Conservation (phyloP, 2,888 invertebrate species). For the Leptinotarsa rubiginosa region DNA sequence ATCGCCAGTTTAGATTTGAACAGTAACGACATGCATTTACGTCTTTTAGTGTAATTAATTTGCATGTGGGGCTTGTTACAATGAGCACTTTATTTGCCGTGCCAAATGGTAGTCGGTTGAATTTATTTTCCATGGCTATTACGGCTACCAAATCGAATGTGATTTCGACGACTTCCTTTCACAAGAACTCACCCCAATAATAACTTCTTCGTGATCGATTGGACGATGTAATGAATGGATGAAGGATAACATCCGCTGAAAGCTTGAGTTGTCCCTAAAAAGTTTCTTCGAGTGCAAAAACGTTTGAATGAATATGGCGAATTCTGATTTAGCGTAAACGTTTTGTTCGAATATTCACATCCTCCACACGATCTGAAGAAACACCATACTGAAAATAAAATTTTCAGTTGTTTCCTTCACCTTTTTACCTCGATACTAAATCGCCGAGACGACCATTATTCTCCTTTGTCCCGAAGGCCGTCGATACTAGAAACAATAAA, state of each 20-base stretch:
- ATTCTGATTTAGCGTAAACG: too few relatives aligned
- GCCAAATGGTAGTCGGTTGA: conserved; percentile 8
- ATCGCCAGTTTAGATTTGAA: conserved; percentile 35
- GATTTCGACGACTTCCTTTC: not conserved
- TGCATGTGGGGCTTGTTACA: conserved; percentile 20
- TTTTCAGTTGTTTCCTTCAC: not conserved
- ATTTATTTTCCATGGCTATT: not conserved
- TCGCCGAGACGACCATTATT: not conserved
- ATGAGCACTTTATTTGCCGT: conserved; percentile 14
- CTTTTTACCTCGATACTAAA: not conserved
- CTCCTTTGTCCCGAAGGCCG: conserved; percentile 9
- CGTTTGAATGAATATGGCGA: not conserved
- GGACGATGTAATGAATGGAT: not conserved
- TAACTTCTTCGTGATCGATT: not conserved
- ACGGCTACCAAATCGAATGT: conserved; percentile 4
- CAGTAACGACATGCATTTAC: conserved; percentile 36
- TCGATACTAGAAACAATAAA: conserved; percentile 21
- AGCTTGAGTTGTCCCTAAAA: not conserved
- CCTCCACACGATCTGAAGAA: not conserved
- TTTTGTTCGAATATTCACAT: too few relatives aligned
- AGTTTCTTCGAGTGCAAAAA: not conserved
- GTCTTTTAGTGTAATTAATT: conserved; percentile 41
- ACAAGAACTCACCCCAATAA: not conserved
- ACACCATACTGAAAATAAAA: not conserved
- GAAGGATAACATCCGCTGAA: not conserved